Evolutionary conservation across 2,888 invertebrate genomes (phyloP).

Genomic region (Plebejus melissa): DNA sequence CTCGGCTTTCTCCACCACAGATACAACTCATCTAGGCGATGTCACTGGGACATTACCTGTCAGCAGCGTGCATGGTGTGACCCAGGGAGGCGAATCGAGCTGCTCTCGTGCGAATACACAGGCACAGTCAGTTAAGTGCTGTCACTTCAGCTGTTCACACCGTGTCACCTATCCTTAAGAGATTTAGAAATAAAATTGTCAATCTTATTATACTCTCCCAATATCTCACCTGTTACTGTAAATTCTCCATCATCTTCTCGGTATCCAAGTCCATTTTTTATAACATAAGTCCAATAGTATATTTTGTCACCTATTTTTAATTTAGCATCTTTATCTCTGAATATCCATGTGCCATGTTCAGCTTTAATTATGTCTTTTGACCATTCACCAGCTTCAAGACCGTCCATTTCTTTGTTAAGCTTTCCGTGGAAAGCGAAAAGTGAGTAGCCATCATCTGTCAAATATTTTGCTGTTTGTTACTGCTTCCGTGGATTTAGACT

Average conservation of each 20-base stretch:
- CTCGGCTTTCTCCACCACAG: too few relatives aligned
- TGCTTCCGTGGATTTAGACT: too few relatives aligned
- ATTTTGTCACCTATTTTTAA: constrained; percentile 83
- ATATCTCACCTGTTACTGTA: constrained; percentile 67
- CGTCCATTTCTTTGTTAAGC: constrained; percentile 85
- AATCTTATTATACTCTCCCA: too few relatives aligned
- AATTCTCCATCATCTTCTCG: constrained; percentile 81
- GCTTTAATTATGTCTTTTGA: constrained; percentile 81
- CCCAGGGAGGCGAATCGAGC: too few relatives aligned
- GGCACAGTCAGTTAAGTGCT: too few relatives aligned
- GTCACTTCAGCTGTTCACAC: too few relatives aligned
- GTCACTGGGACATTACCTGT: too few relatives aligned
- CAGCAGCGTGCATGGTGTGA: too few relatives aligned
- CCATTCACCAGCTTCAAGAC: constrained; percentile 83
- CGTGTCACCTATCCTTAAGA: too few relatives aligned
- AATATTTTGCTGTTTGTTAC: neutral
- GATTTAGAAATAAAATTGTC: too few relatives aligned
- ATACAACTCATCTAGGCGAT: too few relatives aligned
- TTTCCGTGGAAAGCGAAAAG: constrained; percentile 78
- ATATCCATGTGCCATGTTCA: constrained; percentile 83
- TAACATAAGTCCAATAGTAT: constrained; percentile 87
- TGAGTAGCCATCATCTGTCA: constrained; percentile 79
- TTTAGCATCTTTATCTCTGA: constrained; percentile 76
- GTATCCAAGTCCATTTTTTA: constrained; percentile 84
- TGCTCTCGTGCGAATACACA: too few relatives aligned